These are phyloP conservation scores for Volucella inanis DNA, from an alignment of 2,888 invertebrate species.

Conservation along the genomic window DNA sequence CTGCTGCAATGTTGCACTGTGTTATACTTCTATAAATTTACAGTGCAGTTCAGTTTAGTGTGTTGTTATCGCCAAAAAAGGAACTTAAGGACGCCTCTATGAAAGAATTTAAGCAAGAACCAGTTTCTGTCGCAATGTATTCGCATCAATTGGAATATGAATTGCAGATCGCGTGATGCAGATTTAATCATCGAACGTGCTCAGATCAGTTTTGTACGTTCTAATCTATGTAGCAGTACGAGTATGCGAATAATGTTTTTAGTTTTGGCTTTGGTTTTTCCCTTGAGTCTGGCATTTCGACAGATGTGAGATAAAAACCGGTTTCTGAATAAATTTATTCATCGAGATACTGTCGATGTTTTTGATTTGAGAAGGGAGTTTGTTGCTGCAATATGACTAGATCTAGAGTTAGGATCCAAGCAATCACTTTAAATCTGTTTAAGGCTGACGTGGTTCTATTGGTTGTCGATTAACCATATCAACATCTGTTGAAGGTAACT, in stretches of 20 bases:
- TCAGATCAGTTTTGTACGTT: constrained; percentile 22
- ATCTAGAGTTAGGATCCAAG: no score
- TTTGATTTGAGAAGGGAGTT: not conserved
- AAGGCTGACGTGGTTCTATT: no score
- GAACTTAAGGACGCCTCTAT: not conserved
- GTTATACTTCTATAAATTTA: no score
- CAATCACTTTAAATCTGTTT: no score
- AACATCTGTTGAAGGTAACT: no score
- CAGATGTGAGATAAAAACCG: constrained; percentile 33
- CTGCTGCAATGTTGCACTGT: not conserved
- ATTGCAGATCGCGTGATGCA: constrained; percentile 43
- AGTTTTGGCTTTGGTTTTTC: not conserved
- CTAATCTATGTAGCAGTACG: constrained; percentile 18
- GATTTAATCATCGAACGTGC: constrained; percentile 20
- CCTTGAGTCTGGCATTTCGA: not conserved
- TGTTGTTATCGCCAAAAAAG: constrained; percentile 36
- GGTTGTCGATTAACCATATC: no score
- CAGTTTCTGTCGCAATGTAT: not conserved
- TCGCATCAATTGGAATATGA: constrained; percentile 15
- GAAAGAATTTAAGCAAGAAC: constrained; percentile 35
- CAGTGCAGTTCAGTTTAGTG: no score
- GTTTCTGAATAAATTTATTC: constrained; percentile 19
- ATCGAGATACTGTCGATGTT: constrained; percentile 5
- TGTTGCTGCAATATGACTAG: not conserved
- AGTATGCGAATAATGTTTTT: not conserved